Conservation (phyloP, 2,888 invertebrate genomes). For the Heliconius charithonia region DNA sequence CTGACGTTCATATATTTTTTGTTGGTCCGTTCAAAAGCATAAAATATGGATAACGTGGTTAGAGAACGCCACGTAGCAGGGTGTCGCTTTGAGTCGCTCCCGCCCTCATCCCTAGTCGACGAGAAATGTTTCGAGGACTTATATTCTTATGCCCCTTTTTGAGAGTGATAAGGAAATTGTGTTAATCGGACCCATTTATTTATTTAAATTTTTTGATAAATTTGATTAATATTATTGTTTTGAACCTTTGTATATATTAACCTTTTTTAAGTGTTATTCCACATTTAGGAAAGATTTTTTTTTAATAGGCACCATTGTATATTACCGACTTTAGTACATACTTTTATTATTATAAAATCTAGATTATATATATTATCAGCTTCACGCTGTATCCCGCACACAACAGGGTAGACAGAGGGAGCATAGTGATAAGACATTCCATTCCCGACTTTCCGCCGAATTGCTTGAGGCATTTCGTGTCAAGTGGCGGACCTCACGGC, state of each 20-base stretch:
- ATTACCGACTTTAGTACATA: not conserved
- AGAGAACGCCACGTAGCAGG: conserved; percentile 67
- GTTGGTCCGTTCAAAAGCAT: conserved; percentile 75
- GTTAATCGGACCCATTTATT: conserved; percentile 74
- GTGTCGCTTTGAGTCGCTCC: conserved; percentile 46
- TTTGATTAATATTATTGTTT: not conserved
- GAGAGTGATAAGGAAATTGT: conserved; percentile 81
- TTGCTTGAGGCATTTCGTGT: too few species aligned
- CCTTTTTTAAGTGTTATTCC: too few species aligned
- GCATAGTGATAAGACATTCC: too few species aligned
- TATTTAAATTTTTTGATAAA: conserved; percentile 29
- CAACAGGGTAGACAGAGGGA: too few species aligned
- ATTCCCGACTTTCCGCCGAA: too few species aligned
- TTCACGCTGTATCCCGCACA: too few species aligned
- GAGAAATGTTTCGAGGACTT: conserved; percentile 80
- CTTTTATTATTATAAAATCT: too few species aligned
- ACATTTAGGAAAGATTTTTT: too few species aligned
- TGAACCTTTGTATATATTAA: too few species aligned
- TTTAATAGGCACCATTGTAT: not conserved
- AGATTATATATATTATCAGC: too few species aligned
- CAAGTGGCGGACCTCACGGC: too few species aligned
- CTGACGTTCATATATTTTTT: conserved; percentile 76
- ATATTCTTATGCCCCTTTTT: conserved; percentile 78
- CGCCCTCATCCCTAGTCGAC: conserved; percentile 55
- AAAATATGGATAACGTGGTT: conserved; percentile 80